A percentile compares a stretch with the other conserved stretches of the same genome.
Evolutionary conservation across 2,888 invertebrate genomes (phyloP).

Genomic region (Sabellastarte sp.): DNA sequence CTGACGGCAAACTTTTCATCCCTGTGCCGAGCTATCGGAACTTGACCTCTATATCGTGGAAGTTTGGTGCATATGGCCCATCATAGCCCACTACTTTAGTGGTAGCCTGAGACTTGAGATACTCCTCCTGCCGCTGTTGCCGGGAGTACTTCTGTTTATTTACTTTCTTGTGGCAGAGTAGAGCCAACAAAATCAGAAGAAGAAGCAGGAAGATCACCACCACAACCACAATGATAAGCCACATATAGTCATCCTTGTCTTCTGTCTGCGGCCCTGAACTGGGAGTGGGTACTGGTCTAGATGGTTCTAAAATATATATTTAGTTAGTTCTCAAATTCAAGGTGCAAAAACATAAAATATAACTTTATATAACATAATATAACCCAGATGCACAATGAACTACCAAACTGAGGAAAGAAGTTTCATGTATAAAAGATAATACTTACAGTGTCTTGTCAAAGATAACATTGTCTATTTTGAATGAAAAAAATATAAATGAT

Average conservation of each 20-base stretch:
- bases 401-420: no score
- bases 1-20: no score
- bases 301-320: neutral
- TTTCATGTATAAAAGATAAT: no score
- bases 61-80: neutral
- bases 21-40: neutral
- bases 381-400: no score
- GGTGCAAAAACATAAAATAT: no score
- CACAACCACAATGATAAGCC: neutral
- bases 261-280: neutral
- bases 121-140: neutral
- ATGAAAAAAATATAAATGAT: no score
- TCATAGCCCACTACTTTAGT: constrained; percentile 2
- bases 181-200: neutral
- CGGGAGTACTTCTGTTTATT: neutral
- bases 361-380: no score
- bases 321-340: neutral
- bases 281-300: neutral
- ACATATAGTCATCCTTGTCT: neutral
- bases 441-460: no score
- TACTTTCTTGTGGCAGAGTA: neutral
- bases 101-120: neutral
- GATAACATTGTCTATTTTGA: no score
- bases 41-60: neutral
- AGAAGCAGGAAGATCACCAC: neutral